These are phyloP conservation scores for Caenorhabditis sp. DNA, from an alignment of 2,888 invertebrate species.

Conservation along the genomic window DNA sequence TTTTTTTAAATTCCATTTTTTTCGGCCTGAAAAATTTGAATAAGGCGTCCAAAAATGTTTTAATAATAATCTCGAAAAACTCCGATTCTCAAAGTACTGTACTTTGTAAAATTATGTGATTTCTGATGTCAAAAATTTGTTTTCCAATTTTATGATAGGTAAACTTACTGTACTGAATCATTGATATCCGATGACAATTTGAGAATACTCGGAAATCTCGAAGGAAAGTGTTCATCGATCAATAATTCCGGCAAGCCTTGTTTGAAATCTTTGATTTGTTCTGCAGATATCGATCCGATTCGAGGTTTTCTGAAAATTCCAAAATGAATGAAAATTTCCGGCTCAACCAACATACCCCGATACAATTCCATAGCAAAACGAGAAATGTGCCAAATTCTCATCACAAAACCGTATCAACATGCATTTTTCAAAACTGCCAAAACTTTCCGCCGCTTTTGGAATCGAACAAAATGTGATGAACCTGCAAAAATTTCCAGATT, in stretches of 20 bases:
- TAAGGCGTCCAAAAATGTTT: no score
- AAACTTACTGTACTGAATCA: neutral
- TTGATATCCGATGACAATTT: constrained; percentile 12
- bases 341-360: constrained; percentile 6
- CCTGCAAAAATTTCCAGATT: constrained; percentile 15
- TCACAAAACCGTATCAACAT: constrained; percentile 56
- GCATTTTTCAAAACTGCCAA: constrained; percentile 12
- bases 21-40: no score
- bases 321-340: no score
- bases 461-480: constrained; percentile 40
- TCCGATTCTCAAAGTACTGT: no score
- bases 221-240: constrained; percentile 55
- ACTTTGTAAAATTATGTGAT: no score
- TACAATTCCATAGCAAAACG: constrained; percentile 47
- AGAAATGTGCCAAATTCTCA: constrained; percentile 55
- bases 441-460: constrained; percentile 11
- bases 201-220: constrained; percentile 32
- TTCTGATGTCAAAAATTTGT: no score
- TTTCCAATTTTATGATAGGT: no score
- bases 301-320: constrained; percentile 29
- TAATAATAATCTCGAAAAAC: no score
- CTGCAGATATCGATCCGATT: constrained; percentile 53
- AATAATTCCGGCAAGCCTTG: constrained; percentile 57
- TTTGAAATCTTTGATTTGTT: constrained; percentile 60
- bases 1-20: no score